Evolutionary conservation across 2,888 invertebrate species (phyloP).

Genomic region (Parnassius orleans): DNA sequence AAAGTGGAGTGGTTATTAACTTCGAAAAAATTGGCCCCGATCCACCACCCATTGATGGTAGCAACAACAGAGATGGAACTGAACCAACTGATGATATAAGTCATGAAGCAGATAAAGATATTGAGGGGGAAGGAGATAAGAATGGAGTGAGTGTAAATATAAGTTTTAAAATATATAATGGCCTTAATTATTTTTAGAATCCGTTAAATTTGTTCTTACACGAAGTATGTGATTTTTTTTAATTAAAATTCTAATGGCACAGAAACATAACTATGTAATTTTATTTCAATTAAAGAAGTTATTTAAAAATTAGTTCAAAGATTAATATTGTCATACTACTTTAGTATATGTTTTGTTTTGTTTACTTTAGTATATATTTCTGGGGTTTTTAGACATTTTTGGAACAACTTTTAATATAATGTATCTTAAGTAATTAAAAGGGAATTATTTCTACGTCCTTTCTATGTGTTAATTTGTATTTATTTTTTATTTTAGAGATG

Average conservation of each 20-base stretch:
- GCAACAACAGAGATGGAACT: conserved; percentile 69
- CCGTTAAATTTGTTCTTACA: too few relatives aligned
- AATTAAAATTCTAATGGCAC: too few relatives aligned
- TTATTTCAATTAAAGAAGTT: not conserved
- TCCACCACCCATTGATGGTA: conserved; percentile 84
- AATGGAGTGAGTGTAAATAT: conserved; percentile 65
- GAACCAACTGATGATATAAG: conserved; percentile 69
- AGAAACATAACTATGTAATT: too few relatives aligned
- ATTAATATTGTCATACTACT: not conserved
- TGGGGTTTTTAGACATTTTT: too few relatives aligned
- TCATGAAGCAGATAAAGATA: conserved; percentile 67
- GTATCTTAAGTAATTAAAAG: not conserved
- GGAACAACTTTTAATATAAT: not conserved
- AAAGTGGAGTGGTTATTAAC: conserved; percentile 98
- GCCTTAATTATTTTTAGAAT: too few relatives aligned
- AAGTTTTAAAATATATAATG: not conserved
- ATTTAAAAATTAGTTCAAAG: not conserved
- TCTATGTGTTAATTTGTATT: not conserved
- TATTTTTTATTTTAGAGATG: conserved; percentile 58
- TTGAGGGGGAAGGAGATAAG: conserved; percentile 70
- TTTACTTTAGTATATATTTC: too few relatives aligned
- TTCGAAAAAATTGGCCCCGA: conserved; percentile 98
- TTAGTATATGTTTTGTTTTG: not conserved
- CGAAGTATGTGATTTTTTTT: too few relatives aligned
- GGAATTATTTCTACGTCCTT: not conserved